Evolutionary conservation across 2,113 vertebrate genomes (phyloP), one percentile per base, ranked within the genome.

Genomic region (Xyrauchen texanus): DNA sequence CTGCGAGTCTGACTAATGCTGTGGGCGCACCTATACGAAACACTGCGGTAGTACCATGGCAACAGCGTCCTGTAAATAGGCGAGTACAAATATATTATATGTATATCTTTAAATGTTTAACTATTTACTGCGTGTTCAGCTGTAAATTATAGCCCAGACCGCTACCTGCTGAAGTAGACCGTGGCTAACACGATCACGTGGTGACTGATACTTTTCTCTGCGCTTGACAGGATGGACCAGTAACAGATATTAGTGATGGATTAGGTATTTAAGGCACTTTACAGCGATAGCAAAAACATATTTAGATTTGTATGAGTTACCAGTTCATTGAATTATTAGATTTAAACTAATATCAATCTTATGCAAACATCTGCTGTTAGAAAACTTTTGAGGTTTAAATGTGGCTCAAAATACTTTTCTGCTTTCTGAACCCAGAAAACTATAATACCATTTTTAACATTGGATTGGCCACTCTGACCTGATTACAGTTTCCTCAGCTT

Each of bases 31-130:
- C 72, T 75, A 52, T 7, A 34, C 46, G 7, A 34, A 42, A 63
- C 55, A 12, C 9, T 9, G 44, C 45, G 70, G 70, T 73, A 47
- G 46, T 49, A 58, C 69, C 42, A 72, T 72, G 58, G 57, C 13
- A 61, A 63, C 72, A 1, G 42, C 7, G 55, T 7, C n/a, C 13
- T 15, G 55, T 7, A 11, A 58, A 15, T 58, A 7, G 55, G 55
- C 5, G 55, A 6, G 13, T 13, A 34, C 21, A 34, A 34, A n/a
- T n/a, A n/a, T n/a, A n/a, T n/a, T n/a, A n/a, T n/a, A 34, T 34
- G 21, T 34, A 34, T 34, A 34, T 1, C 21, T 34, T 34, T 34
- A 34, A 1, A 34, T 34, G 1, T 34, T 34, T 34, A 34, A 34
- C 21, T 34, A 34, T 34, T 34, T 34, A 34, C 21, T 34, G 21